Conservation (phyloP, 2,888 invertebrate species). For the Rhimphoctona megacephalus region DNA sequence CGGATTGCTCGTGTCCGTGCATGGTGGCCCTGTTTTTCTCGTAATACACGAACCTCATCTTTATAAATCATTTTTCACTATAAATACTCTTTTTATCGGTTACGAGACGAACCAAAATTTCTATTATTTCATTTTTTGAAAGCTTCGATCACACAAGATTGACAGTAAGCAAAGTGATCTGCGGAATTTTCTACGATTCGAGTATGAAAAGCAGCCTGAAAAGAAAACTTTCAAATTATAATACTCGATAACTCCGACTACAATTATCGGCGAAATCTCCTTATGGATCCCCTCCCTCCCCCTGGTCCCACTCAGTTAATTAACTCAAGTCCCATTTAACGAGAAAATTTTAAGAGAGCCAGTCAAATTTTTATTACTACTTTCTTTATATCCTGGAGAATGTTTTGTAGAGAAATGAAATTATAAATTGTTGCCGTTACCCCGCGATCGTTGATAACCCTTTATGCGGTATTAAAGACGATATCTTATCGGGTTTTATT, state of each 20-base stretch:
- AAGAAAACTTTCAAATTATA: background rate
- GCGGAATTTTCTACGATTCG: too few relatives aligned
- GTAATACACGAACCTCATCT: constrained; percentile 58
- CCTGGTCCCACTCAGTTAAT: background rate
- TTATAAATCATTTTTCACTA: background rate
- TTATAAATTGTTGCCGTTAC: background rate
- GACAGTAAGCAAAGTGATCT: too few relatives aligned
- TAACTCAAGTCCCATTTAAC: background rate
- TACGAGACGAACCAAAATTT: background rate
- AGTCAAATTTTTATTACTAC: background rate
- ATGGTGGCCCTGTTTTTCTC: constrained; percentile 25
- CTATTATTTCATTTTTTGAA: too few relatives aligned
- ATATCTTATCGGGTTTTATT: constrained; percentile 74
- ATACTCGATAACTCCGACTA: background rate
- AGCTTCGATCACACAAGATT: too few relatives aligned
- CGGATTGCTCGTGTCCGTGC: constrained; percentile 33
- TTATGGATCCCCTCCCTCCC: background rate
- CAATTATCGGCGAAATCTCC: background rate
- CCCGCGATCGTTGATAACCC: background rate
- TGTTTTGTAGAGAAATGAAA: constrained; percentile 3
- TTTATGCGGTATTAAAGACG: constrained; percentile 67
- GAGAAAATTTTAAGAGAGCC: background rate
- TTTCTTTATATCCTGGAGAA: background rate
- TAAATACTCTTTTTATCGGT: background rate
- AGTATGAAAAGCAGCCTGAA: background rate